phyloP scores from a whole-genome alignment of 64 coral and sea anemone genomes.

The Catalaphyllia jardinei region DNA sequence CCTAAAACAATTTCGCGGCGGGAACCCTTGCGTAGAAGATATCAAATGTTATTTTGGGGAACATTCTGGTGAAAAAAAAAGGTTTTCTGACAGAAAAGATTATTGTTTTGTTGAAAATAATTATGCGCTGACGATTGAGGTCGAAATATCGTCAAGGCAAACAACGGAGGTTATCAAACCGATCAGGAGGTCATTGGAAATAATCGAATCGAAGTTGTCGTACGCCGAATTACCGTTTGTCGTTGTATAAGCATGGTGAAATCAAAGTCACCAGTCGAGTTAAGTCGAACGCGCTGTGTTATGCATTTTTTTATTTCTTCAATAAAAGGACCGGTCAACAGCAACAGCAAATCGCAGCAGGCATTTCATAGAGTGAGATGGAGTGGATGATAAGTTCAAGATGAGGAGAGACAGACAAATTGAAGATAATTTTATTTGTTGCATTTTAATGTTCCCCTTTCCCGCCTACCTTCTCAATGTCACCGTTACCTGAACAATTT shows the following conservation, averaged over 20 bases:
- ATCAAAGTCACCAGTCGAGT: too few relatives aligned
- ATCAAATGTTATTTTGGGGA: background rate
- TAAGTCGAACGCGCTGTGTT: too few relatives aligned
- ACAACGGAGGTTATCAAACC: background rate
- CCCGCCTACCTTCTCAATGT: background rate
- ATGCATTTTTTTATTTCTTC: too few relatives aligned
- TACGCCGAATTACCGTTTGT: too few relatives aligned
- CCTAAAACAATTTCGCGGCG: background rate
- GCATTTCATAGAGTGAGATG: background rate
- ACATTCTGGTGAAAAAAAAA: background rate
- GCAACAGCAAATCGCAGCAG: background rate
- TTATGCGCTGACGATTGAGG: background rate
- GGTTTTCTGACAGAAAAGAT: background rate
- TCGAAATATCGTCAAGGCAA: background rate
- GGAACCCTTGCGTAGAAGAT: background rate
- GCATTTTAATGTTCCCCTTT: background rate
- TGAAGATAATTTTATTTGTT: background rate
- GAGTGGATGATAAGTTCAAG: background rate
- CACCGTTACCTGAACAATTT: constrained; percentile 21
- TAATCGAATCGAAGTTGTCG: background rate
- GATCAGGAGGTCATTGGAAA: background rate
- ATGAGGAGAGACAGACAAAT: background rate
- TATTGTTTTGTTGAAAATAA: background rate
- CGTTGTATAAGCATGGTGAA: too few relatives aligned
- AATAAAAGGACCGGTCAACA: background rate